Evolutionary conservation across 2,888 invertebrate species (phyloP).

Genomic region (Netelia inedita): DNA sequence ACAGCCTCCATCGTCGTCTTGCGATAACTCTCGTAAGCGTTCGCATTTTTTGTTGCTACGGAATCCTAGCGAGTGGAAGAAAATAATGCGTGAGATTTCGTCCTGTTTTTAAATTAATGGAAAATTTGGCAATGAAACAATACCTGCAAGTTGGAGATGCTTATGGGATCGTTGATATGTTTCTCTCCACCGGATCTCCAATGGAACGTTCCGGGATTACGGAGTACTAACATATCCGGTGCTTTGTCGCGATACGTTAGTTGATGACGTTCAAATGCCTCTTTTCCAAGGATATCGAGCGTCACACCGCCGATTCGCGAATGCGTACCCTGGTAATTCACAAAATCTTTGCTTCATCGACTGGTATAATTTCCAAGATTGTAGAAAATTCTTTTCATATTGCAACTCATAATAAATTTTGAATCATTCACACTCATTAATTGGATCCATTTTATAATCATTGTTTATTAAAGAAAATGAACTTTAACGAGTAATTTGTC

Average conservation of each 20-base stretch:
- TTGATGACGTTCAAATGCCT: constrained; percentile 93
- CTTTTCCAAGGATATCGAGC: constrained; percentile 94
- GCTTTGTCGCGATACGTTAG: constrained; percentile 90
- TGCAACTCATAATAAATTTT: constrained; percentile 73
- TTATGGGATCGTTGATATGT: constrained; percentile 97
- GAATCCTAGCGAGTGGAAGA: constrained; percentile 91
- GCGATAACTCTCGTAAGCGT: constrained; percentile 94
- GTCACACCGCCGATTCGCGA: constrained; percentile 95
- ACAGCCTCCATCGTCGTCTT: constrained; percentile 95
- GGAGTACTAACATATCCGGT: constrained; percentile 90
- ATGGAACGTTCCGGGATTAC: constrained; percentile 97
- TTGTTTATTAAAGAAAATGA: constrained; percentile 36
- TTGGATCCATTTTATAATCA: constrained; percentile 81
- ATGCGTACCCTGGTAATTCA: constrained; percentile 87
- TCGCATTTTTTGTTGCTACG: constrained; percentile 91
- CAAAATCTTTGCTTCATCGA: constrained; percentile 13
- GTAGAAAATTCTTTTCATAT: constrained; percentile 24
- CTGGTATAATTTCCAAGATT: background rate
- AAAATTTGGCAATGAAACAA: background rate
- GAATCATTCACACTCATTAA: constrained; percentile 79
- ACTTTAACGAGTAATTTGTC: constrained; percentile 13
- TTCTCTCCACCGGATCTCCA: constrained; percentile 99
- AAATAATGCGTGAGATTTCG: background rate
- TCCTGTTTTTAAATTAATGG: background rate
- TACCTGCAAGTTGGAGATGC: constrained; percentile 90